Base-by-base conservation (phyloP, 2,888 invertebrate genomes). In the Elmis aenea region DNA sequence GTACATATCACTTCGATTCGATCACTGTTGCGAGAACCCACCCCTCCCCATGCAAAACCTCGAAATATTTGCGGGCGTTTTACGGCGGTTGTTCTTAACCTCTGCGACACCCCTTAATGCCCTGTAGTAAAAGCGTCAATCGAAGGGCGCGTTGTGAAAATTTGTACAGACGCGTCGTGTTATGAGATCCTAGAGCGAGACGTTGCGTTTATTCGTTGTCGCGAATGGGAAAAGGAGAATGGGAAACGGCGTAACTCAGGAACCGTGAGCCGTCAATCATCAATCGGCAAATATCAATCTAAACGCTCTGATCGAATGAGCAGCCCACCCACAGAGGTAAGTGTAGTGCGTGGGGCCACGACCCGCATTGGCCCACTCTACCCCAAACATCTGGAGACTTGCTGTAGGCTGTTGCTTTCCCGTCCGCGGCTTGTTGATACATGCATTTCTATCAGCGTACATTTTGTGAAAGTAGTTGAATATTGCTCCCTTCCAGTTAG, bases 61-160 rank as follows among this genome's bases (percentile, higher is more conserved):
- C 45, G 45, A 47, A 50, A 52, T 45, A 50, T 43, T 46, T 43
- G 37, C 42, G 40, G 45, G 44, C 47, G 45, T 46, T 42, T n/a
- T 34, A 42, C 46, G 35, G 50, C 40, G 48, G 50, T 48, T 45
- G 42, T 46, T 41, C 41, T 43, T 42, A 47, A 46, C 26, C 33
- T 41, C 32, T 31, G 34, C 39, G 38, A 42, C 47, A 46, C 42
- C 50, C 43, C 42, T 39, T 42, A 42, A 44, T 30, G 36, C 32
- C 23, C 27, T 33, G 42, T 36, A 35, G 37, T 30, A 33, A 41
- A 41, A 34, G 36, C 36, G 37, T 37, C 37, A 36, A 37, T 33
- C 30, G 26, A 37, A 37, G 33, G 37, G 33, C 33, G 31, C 33
- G 24, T 33, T 18, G 33, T 22, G 31, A 36, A 31, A 33, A 35